Percentiles rank a stretch among this genome's conserved stretches.
Evolutionary conservation across 2,797 vertebrate species (phyloP).

Genomic region (Discoglossus pictus): DNA sequence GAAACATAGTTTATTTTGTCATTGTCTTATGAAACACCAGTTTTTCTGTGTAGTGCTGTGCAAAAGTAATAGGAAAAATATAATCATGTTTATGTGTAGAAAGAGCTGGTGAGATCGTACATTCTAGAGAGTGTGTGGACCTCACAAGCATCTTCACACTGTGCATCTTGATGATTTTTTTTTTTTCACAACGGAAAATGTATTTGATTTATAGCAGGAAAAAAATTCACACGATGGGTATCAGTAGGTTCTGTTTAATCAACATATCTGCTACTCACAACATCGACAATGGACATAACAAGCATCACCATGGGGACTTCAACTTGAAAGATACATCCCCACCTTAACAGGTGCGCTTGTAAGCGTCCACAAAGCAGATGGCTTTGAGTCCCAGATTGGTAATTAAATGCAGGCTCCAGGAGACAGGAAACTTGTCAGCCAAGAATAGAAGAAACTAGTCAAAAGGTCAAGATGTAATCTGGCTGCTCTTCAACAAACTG

Average conservation of each 20-base stretch:
- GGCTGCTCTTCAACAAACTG: slow-evolving; percentile 1
- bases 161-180: no score
- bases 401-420: slow-evolving; percentile 20
- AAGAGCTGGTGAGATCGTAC: no score
- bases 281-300: slow-evolving; percentile 12
- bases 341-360: slow-evolving; percentile 32
- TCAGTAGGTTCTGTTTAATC: slow-evolving; percentile 36
- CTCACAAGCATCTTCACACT: no score
- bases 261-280: slow-evolving; percentile 31
- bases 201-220: no score
- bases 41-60: no score
- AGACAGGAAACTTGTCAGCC: slow-evolving; percentile 28
- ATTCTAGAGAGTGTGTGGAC: no score
- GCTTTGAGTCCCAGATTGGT: slow-evolving; percentile 14
- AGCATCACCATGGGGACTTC: slow-evolving; percentile 18
- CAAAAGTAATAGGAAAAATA: no score
- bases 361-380: slow-evolving; percentile 34
- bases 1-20: no score
- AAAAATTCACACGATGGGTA: no score
- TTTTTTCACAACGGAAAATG: no score
- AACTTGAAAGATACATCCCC: slow-evolving; percentile 21
- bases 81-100: no score
- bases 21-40: no score
- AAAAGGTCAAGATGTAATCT: slow-evolving; percentile 21
- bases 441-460: slow-evolving; percentile 20